phyloP scores from a whole-genome alignment of 2,797 vertebrate species.

The Spinibarbus caldwelli region DNA sequence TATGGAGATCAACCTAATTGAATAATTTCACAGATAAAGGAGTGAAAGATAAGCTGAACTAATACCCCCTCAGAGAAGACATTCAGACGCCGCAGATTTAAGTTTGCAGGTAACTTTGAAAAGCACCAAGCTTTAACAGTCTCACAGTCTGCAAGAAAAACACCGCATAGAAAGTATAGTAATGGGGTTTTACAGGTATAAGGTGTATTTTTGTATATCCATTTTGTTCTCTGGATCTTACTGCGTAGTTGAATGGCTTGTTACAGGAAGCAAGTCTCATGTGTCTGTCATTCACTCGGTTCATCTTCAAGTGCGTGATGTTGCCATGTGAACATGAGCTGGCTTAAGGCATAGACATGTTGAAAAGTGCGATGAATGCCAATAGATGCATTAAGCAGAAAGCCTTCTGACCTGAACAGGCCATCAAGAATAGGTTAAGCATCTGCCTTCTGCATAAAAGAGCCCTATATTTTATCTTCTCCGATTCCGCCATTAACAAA shows the following conservation, averaged over 20 bases:
- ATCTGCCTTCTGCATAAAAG: conserved; percentile 7
- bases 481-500: conserved; percentile 1
- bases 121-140: neutral
- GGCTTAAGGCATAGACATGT: conserved; percentile 13
- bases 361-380: conserved; percentile 50
- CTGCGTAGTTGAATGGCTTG: neutral
- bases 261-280: neutral
- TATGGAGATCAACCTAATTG: conserved; percentile 47
- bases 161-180: neutral
- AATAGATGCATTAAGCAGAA: conserved; percentile 54
- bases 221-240: neutral
- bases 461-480: neutral
- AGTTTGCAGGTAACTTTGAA: conserved; percentile 5
- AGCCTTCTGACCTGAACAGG: conserved; percentile 25
- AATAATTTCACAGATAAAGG: conserved; percentile 43
- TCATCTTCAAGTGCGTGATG: conserved; percentile 49
- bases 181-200: neutral
- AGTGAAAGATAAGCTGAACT: conserved; percentile 37
- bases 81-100: neutral
- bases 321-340: conserved; percentile 51
- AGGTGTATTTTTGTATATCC: neutral
- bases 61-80: conserved; percentile 5
- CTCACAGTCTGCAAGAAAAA: neutral
- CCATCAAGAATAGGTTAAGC: conserved; percentile 29
- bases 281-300: conserved; percentile 14